Base-by-base conservation (phyloP, 1,140 invertebrate species). In the Agrilus planipennis region DNA sequence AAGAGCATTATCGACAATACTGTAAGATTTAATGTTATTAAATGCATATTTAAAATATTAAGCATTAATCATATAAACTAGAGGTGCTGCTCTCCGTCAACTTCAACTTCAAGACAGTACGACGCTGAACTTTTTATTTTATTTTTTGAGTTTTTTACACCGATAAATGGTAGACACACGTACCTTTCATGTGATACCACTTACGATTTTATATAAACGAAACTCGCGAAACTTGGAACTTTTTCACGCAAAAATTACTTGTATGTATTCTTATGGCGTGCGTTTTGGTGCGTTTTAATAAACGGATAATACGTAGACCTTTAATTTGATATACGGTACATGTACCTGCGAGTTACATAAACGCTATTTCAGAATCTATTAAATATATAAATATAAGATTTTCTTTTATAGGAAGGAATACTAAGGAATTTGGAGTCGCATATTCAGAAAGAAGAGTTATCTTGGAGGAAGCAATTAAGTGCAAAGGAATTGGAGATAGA, bases 1-100 rank as follows among this genome's bases (percentile, higher is more conserved):
- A 78, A 84, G 53, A 72, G 64, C 54, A 75, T 84, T 42, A 81
- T 86, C 45, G 71, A 75, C 31, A 79, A 84, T 51, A 84, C 81
- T 48, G 81, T 84, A 64, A 63, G 68, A 64, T 34, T 28, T 32
- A 23, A 22, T 31, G 21, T 19, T 18, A 22, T 31, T 32, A 21
- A n/a, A 15, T 30, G 17, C 32, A 4, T 15, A 12, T 9, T 12
- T 27, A 27, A 7, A 27, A 7, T 27, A 9, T 27, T 12, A 27
- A 7, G 12, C 23, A 27, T 9, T 27, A 27, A 27, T 27, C 23
- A 9, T 12, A 27, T 27, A 27, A 12, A 7, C 23, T n/a, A n/a
- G n/a, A n/a, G n/a, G n/a, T n/a, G n/a, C n/a, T n/a, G n/a, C n/a
- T n/a, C n/a, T n/a, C n/a, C n/a, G n/a, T n/a, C n/a, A n/a, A n/a